Conservation (phyloP, 2,113 vertebrate species). For the Bujurquina vittata region DNA sequence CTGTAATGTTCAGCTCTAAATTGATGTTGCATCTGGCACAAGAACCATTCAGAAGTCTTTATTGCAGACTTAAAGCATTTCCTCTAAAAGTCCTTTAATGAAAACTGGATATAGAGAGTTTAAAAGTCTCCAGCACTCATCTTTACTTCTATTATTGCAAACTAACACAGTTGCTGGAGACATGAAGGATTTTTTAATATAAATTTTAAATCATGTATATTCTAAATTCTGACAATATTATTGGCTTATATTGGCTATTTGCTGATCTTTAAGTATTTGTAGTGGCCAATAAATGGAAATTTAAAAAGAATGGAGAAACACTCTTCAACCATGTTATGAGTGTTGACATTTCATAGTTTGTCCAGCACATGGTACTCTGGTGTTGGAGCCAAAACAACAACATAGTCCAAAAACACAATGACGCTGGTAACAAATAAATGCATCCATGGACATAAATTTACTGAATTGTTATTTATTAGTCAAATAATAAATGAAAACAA, state of each 20-base stretch:
- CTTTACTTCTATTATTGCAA: background rate
- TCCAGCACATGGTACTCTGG: too few species aligned
- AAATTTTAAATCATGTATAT: background rate
- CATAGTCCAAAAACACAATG: too few species aligned
- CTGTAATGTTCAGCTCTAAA: background rate
- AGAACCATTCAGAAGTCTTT: background rate
- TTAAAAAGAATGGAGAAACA: too few species aligned
- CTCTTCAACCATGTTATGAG: too few species aligned
- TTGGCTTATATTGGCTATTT: background rate
- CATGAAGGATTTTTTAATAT: background rate
- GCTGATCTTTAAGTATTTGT: background rate
- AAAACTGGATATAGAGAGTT: background rate
- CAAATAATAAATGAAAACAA: too few species aligned
- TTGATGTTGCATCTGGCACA: background rate
- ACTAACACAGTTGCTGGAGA: background rate
- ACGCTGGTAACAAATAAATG: too few species aligned
- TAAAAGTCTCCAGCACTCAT: background rate
- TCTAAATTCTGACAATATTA: background rate
- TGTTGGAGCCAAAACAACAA: too few species aligned
- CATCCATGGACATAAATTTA: too few species aligned
- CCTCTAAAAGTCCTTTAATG: background rate
- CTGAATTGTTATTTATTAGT: too few species aligned
- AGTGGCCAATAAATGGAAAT: too few species aligned
- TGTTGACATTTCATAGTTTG: too few species aligned
- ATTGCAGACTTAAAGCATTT: background rate